Conservation (phyloP, 1,140 invertebrate species). For the Drosophila eugracilis region DNA sequence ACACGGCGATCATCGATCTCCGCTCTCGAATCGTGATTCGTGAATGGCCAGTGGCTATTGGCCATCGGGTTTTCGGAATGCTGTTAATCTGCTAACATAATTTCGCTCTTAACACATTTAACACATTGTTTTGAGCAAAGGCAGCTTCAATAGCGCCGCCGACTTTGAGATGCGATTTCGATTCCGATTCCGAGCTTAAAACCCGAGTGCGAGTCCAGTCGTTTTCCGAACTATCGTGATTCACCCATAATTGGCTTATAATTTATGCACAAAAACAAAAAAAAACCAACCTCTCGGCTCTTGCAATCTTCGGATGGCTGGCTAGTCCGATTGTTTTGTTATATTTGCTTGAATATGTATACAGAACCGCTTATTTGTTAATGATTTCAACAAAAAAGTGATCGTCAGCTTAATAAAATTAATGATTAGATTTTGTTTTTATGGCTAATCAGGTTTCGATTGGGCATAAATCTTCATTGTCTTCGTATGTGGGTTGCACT, state of each 20-base stretch:
- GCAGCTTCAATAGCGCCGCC: conserved; percentile 72
- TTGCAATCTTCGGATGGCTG: conserved; percentile 34
- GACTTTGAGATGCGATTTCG: conserved; percentile 30
- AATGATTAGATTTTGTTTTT: conserved; percentile 73
- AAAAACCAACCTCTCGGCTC: conserved; percentile 36
- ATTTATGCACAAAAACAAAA: conserved; percentile 65
- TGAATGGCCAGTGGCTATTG: conserved; percentile 47
- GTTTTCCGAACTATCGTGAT: conserved; percentile 59
- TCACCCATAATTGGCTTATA: conserved; percentile 82
- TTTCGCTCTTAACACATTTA: conserved; percentile 84
- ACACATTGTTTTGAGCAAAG: conserved; percentile 75
- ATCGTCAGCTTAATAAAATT: conserved; percentile 82
- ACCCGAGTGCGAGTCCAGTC: conserved; percentile 34
- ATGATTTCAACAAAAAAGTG: conserved; percentile 81
- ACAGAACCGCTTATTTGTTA: conserved; percentile 79
- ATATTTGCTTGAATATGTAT: conserved; percentile 54
- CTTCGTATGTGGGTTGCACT: conserved; percentile 57
- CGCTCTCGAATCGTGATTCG: conserved; percentile 33
- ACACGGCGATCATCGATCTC: conserved; percentile 33
- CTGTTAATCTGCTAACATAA: conserved; percentile 83
- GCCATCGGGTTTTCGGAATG: conserved; percentile 71
- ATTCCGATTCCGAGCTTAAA: conserved; percentile 7
- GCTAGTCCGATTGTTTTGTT: conserved; percentile 67
- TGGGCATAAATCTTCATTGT: conserved; percentile 67
- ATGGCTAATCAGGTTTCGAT: conserved; percentile 72